Evolutionary conservation across 2,797 vertebrate species (phyloP).

Genomic region (Scomberomorus guttatus): DNA sequence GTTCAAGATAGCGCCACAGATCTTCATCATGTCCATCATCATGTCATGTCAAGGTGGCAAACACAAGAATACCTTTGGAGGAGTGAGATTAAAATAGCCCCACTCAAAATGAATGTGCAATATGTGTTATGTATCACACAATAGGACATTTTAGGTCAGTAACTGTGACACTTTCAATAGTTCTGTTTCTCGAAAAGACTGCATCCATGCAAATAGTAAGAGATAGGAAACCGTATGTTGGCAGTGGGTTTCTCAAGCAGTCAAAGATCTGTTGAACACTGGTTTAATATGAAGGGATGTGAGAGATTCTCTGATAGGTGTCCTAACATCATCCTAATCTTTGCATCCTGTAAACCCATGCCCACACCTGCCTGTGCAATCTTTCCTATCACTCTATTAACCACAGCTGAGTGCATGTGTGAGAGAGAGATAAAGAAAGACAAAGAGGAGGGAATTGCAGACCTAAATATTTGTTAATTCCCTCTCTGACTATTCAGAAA

Average conservation of each 20-base stretch:
- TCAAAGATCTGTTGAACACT: constrained; percentile 10
- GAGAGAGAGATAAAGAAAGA: neutral
- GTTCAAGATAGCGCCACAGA: neutral
- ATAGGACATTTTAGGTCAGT: neutral
- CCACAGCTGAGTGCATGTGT: neutral
- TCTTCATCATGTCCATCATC: neutral
- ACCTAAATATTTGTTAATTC: constrained; percentile 30
- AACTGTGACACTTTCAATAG: neutral
- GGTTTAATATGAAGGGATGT: constrained; percentile 24
- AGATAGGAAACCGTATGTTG: neutral
- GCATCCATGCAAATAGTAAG: constrained; percentile 1
- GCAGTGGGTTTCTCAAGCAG: constrained; percentile 22
- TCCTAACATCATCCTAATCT: constrained; percentile 51
- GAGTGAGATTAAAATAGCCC: too few species aligned
- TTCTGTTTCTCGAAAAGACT: neutral
- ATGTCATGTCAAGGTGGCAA: neutral
- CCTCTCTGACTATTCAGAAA: constrained; percentile 15
- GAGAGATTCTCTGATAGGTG: constrained; percentile 50
- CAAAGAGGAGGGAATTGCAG: neutral
- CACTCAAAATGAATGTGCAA: neutral
- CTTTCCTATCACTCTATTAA: constrained; percentile 59
- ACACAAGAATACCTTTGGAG: neutral
- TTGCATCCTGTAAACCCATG: constrained; percentile 56
- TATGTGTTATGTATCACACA: neutral
- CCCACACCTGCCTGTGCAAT: constrained; percentile 60